Base-by-base conservation (phyloP, 2,888 invertebrate genomes). In the Eupelmus urozonus region DNA sequence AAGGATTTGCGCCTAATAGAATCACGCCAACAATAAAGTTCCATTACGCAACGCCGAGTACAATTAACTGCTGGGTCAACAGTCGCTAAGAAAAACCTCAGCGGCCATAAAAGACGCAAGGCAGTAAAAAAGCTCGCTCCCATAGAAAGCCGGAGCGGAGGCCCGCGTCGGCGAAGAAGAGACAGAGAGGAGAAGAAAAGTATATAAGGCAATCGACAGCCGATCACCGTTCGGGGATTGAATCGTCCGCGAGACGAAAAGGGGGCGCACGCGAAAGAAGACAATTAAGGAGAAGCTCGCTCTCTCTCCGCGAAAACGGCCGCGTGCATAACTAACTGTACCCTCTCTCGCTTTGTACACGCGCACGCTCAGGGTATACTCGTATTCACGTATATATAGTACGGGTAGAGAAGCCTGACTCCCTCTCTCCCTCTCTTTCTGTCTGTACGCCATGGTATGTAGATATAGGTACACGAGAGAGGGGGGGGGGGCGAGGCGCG, bases 201-300 rank as follows among this genome's bases (percentile, higher is more conserved):
- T 18, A 67, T n/a, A n/a, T n/a, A 70, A 53, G 62, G 65, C 69
- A 65, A 78, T 78, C 78, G 78, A 74, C 53, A 45, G 29, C 13
- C 78, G 67, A 72, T 66, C 71, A 40, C 25, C 16, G 60, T 49
- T 13, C 3, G 34, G 42, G 76, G 67, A 79, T 79, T 79, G 79
- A 79, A 73, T 76, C 76, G 73, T 79, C 76, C 59, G 57, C 63
- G 63, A 55, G 45, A 57, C 55, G 69, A 67, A 66, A 76, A 76
- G 67, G 72, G 76, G 72, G 62, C 67, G 55, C 63, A 66, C 75
- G 71, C 71, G 75, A 79, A 79, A 63, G 62, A 72, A 76, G 79
- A 79, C 76, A 76, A 79, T 79, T 79, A 79, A 79, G 76, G 76
- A 51, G 42, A 62, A 20, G 27, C 20, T 25, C 53, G 9, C 51